Conservation (phyloP, 1,140 invertebrate genomes). For the Oncopodura yosiiana region DNA sequence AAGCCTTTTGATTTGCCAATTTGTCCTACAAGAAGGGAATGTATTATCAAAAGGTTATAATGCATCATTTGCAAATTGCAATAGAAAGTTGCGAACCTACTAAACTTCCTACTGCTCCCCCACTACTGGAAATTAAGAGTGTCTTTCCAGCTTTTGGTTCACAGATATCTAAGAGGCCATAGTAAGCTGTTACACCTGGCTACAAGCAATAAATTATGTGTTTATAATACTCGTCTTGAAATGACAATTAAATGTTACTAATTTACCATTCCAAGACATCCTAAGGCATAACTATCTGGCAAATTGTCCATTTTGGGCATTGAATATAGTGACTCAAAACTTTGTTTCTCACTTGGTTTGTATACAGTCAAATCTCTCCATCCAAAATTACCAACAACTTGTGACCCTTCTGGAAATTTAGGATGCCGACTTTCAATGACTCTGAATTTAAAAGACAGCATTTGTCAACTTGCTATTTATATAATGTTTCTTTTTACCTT, state of each 20-base stretch:
- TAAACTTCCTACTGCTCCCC: constrained; percentile 54
- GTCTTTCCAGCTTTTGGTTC: constrained; percentile 54
- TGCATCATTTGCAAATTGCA: too few species aligned
- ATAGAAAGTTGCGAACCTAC: constrained; percentile 47
- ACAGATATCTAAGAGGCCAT: constrained; percentile 57
- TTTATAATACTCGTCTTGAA: too few species aligned
- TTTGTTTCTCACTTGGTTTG: constrained; percentile 7
- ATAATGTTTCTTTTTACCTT: constrained; percentile 21
- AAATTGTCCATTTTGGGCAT: constrained; percentile 48
- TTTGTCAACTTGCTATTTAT: background rate
- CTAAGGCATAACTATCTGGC: constrained; percentile 47
- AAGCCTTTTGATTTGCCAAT: constrained; percentile 55
- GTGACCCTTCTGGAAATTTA: constrained; percentile 50
- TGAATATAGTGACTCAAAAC: constrained; percentile 5
- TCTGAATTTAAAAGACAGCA: constrained; percentile 16
- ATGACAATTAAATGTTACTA: constrained; percentile 38
- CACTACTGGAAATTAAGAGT: constrained; percentile 55
- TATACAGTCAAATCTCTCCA: constrained; percentile 25
- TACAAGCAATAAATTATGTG: too few species aligned
- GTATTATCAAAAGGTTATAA: too few species aligned
- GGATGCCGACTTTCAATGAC: constrained; percentile 51
- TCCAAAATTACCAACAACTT: constrained; percentile 41
- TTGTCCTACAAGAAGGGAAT: constrained; percentile 55
- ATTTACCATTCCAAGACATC: constrained; percentile 54
- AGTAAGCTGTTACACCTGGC: constrained; percentile 63